phyloP scores from a whole-genome alignment of 2,888 invertebrate species.

The Drosophila leonis region DNA sequence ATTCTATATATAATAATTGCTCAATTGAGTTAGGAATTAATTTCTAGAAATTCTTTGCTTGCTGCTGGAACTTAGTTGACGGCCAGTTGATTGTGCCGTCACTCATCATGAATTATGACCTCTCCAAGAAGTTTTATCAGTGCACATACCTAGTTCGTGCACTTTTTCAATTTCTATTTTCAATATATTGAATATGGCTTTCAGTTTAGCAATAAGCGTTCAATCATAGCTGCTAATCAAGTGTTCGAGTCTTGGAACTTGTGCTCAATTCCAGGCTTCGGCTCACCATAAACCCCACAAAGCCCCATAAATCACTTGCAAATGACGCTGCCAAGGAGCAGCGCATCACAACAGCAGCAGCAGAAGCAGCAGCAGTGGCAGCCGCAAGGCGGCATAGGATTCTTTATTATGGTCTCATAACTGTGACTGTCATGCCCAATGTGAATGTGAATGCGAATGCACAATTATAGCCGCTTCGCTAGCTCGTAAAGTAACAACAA shows the following conservation, averaged over 20 bases:
- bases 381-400: slow-evolving; percentile 23
- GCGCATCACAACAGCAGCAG: slow-evolving; percentile 3
- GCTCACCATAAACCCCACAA: slow-evolving; percentile 32
- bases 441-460: slow-evolving; percentile 72
- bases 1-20: slow-evolving; percentile 18
- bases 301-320: slow-evolving; percentile 77
- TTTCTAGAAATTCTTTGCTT: neutral
- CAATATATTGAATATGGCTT: slow-evolving; percentile 24
- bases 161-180: neutral
- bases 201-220: slow-evolving; percentile 63
- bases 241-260: slow-evolving; percentile 44
- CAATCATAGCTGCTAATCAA: slow-evolving; percentile 77
- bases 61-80: neutral
- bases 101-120: slow-evolving; percentile 4
- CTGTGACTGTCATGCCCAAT: slow-evolving; percentile 36
- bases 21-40: neutral
- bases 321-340: slow-evolving; percentile 64
- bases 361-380: neutral
- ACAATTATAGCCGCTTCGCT: slow-evolving; percentile 78
- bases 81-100: neutral
- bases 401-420: slow-evolving; percentile 51
- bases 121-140: neutral
- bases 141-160: neutral
- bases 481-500: slow-evolving; percentile 74
- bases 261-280: slow-evolving; percentile 16